Evolutionary conservation across 1,140 invertebrate species (phyloP), one percentile per base, ranked within the genome.

Genomic region (Caenorhabditis latens): DNA sequence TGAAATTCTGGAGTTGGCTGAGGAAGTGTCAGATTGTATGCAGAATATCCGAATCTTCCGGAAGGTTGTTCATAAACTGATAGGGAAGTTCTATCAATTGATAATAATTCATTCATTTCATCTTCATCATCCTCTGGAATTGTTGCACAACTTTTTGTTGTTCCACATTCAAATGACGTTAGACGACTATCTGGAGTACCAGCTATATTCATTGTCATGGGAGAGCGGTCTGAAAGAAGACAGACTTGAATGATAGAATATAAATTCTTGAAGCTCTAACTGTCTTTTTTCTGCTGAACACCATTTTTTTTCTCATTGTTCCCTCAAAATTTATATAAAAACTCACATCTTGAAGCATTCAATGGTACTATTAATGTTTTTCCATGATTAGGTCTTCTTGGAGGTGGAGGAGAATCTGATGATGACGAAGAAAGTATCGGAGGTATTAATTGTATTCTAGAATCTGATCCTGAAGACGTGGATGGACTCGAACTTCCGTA

Each of bases 101-200:
- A 90, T 16, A 90, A 75, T 24, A 90, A 63, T 40, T 90, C 90
- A 46, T 87, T 53, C 58, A 58, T 42, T 63, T 63, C 58, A 88
- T 87, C 83, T 57, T 90, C 90, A 50, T 87, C 88, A 24, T 89
- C 90, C 61, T 90, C 90, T 50, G 90, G 90, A 75, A 90, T 90
- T 32, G 90, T 90, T 16, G 90, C 90, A 79, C 90, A 90, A 61
- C 90, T 90, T 79, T 90, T 90, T 0, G 90, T 90, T n/a, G 90
- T 90, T 58, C 89, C 89, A n/a, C 87, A 85, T 32, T 90, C 90
- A 42, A 90, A 91, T 48, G 90, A 90, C 13, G 90, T 90, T 19
- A 90, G 61, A 40, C 90, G 88, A 82, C 87, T 90, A 57, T 90
- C 90, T 11, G 90, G 90, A 79, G 90, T 90, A 16, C 90, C 90